Evolutionary conservation across 1,140 invertebrate genomes (phyloP).

Genomic region (Teleogryllus occipitalis): DNA sequence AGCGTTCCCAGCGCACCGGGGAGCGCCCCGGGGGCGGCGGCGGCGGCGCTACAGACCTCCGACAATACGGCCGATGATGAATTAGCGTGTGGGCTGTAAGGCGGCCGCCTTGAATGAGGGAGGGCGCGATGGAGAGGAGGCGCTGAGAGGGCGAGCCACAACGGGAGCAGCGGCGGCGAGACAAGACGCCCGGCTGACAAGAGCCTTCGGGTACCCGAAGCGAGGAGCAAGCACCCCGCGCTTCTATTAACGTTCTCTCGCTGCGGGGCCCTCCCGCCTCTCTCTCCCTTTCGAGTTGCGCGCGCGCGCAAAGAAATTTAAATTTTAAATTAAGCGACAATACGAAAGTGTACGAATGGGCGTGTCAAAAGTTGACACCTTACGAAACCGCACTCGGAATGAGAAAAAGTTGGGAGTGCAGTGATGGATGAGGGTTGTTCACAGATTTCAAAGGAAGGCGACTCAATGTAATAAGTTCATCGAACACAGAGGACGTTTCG

Average conservation of each 20-base stretch:
- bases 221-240: background rate
- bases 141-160: background rate
- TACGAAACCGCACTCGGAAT: background rate
- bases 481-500: too few species aligned
- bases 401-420: too few species aligned
- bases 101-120: background rate
- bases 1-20: too few species aligned
- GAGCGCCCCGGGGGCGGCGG: too few species aligned
- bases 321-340: background rate
- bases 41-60: background rate
- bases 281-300: background rate
- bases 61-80: background rate
- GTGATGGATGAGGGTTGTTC: too few species aligned
- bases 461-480: too few species aligned
- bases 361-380: background rate
- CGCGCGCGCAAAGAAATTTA: background rate
- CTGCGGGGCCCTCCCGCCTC: too few species aligned
- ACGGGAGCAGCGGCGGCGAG: background rate
- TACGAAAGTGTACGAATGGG: background rate
- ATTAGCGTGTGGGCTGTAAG: background rate
- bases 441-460: too few species aligned
- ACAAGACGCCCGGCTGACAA: background rate
- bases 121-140: background rate
- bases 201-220: background rate
- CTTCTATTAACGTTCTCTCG: background rate